These are phyloP conservation scores for Tribolium madens DNA, from an alignment of 1,140 invertebrate species.

Conservation along the genomic window DNA sequence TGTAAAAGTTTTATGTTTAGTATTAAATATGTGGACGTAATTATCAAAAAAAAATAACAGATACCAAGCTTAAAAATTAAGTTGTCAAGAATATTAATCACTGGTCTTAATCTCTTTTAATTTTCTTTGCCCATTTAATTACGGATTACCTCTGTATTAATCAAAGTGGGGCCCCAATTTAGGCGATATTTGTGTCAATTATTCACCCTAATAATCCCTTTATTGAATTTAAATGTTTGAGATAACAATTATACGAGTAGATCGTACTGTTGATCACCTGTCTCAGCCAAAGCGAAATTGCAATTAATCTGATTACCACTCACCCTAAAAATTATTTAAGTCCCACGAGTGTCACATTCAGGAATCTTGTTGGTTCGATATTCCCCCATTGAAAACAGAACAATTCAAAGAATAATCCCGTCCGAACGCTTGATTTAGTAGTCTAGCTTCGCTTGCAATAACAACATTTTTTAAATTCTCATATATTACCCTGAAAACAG, in stretches of 20 bases:
- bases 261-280: neutral
- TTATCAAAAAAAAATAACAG: too few species aligned
- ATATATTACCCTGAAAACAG: conserved; percentile 18
- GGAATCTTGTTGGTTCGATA: neutral
- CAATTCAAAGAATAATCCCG: conserved; percentile 21
- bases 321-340: conserved; percentile 1
- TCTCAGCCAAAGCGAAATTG: neutral
- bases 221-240: conserved; percentile 7
- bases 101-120: neutral
- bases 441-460: conserved; percentile 28
- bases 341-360: neutral
- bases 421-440: conserved; percentile 18
- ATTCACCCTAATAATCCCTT: neutral
- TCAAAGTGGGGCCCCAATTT: neutral
- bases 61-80: too few species aligned
- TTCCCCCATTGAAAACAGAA: neutral
- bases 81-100: neutral
- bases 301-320: conserved; percentile 12
- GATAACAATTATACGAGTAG: conserved; percentile 17
- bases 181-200: conserved; percentile 3
- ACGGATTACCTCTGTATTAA: neutral
- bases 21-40: too few species aligned
- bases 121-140: neutral
- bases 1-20: too few species aligned
- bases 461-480: conserved; percentile 19